Percentiles rank a stretch among this genome's conserved stretches.
Evolutionary conservation across 1,140 invertebrate genomes (phyloP).

Genomic region (Drosophila sucinea): DNA sequence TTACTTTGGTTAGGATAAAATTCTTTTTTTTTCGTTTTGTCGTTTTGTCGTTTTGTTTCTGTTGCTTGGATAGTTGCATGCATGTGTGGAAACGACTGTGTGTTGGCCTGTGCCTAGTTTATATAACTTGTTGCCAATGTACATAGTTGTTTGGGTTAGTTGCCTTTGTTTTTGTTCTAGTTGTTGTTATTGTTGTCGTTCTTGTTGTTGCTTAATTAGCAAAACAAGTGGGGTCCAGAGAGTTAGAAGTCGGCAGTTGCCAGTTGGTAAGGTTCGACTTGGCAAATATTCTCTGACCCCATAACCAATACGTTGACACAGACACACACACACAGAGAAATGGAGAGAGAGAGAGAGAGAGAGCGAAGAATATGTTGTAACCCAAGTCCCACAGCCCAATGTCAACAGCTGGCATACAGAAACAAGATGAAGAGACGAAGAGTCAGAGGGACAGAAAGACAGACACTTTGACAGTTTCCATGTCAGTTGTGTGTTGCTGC

Average conservation of each 20-base stretch:
- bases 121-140: constrained; percentile 18
- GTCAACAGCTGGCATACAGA: constrained; percentile 59
- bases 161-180: constrained; percentile 12
- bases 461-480: constrained; percentile 32
- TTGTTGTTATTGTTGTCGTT: constrained; percentile 6
- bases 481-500: constrained; percentile 20
- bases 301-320: constrained; percentile 10
- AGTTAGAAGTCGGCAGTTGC: not conserved
- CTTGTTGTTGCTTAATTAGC: constrained; percentile 61
- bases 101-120: constrained; percentile 26
- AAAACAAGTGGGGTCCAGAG: constrained; percentile 21
- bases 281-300: constrained; percentile 28
- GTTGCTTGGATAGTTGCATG: not conserved
- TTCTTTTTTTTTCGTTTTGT: not conserved
- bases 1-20: constrained; percentile 8
- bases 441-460: constrained; percentile 4
- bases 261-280: constrained; percentile 3
- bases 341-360: no score
- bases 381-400: constrained; percentile 48
- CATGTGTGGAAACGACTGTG: constrained; percentile 8
- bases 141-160: constrained; percentile 7
- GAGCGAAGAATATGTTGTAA: constrained; percentile 29
- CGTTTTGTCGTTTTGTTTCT: constrained; percentile 1
- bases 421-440: constrained; percentile 32
- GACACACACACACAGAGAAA: constrained; percentile 15